Conservation (phyloP, 1,140 invertebrate genomes). For the Brachionus sp. region DNA sequence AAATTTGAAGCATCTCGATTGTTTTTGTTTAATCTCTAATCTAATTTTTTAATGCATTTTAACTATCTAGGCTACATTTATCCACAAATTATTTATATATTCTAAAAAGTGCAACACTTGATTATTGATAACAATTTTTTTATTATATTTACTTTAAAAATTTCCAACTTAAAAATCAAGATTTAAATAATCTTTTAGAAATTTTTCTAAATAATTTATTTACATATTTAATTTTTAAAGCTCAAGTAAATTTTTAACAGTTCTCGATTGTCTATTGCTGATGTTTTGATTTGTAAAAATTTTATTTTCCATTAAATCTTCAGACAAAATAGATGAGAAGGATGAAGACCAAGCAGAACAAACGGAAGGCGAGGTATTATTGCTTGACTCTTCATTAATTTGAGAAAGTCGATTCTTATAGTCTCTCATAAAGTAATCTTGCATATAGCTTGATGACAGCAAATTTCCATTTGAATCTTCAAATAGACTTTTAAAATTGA, state of each 20-base stretch:
- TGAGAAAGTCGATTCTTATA: conserved; percentile 22
- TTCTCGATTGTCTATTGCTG: not conserved
- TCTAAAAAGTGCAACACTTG: no score
- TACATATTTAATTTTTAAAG: not conserved
- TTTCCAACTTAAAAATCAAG: no score
- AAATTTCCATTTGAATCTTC: not conserved
- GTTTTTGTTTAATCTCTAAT: no score
- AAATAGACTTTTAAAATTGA: not conserved
- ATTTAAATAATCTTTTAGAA: no score
- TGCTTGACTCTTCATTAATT: conserved; percentile 24
- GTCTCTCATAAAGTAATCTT: not conserved
- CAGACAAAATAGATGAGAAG: not conserved
- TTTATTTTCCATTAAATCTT: conserved; percentile 18
- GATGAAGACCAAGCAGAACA: conserved; percentile 32
- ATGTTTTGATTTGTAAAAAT: not conserved
- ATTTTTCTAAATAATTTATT: not conserved
- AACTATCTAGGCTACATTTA: no score
- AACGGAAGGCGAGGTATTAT: not conserved
- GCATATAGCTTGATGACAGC: not conserved
- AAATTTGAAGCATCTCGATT: no score
- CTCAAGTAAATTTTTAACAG: not conserved
- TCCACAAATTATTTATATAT: no score
- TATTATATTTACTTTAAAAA: no score
- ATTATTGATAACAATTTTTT: no score
- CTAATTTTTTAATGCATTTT: no score